phyloP scores from a whole-genome alignment of 2,888 invertebrate genomes.

The Metacarcinus magister region DNA sequence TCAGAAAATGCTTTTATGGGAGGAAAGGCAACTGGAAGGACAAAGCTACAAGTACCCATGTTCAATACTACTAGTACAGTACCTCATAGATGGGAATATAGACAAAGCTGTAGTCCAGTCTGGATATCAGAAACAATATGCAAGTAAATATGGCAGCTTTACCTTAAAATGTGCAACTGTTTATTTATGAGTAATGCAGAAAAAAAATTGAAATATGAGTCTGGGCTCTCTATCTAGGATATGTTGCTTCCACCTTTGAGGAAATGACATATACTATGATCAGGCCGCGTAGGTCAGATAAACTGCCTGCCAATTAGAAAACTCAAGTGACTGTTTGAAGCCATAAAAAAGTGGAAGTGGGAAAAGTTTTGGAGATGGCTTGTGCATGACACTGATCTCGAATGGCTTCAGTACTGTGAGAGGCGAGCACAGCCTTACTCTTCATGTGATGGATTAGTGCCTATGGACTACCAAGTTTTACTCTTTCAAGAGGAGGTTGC shows the following conservation, averaged over 20 bases:
- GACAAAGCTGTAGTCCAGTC: conserved; percentile 60
- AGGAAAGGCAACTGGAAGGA: conserved; percentile 55
- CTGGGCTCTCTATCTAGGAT: conserved; percentile 60
- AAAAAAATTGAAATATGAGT: conserved; percentile 51
- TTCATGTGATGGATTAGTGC: conserved; percentile 79
- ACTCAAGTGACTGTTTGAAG: conserved; percentile 54
- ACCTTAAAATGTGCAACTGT: conserved; percentile 61
- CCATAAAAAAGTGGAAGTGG: conserved; percentile 62
- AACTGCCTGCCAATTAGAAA: conserved; percentile 17
- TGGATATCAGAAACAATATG: conserved; percentile 66
- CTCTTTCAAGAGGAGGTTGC: conserved; percentile 66
- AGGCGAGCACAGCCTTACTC: conserved; percentile 61
- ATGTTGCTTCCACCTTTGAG: conserved; percentile 65
- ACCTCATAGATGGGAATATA: conserved; percentile 62
- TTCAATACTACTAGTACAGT: conserved; percentile 64
- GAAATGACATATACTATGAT: conserved; percentile 61
- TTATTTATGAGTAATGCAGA: conserved; percentile 66
- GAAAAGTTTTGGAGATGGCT: conserved; percentile 52
- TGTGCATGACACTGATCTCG: conserved; percentile 72
- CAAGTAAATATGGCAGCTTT: conserved; percentile 67
- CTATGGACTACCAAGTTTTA: conserved; percentile 72
- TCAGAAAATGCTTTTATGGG: conserved; percentile 64
- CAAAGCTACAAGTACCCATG: conserved; percentile 66
- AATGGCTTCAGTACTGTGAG: conserved; percentile 59
- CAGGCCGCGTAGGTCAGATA: conserved; percentile 60